Base-by-base conservation (phyloP, 2,888 invertebrate genomes). In the Eupsilia transversa region DNA sequence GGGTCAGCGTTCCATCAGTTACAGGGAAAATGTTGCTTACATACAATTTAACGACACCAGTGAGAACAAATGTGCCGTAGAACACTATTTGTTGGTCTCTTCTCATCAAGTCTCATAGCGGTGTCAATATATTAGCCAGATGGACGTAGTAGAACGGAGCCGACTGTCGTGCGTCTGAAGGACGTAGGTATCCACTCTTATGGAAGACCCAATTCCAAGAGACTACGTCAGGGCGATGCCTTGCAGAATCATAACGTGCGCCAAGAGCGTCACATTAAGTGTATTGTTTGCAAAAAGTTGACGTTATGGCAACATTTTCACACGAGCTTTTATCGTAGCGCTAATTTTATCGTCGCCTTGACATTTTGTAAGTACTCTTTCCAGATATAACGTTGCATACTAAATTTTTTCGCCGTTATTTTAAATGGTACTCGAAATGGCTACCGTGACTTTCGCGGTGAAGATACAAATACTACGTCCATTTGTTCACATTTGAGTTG, bases 321-420 rank as follows among this genome's bases (percentile, higher is more conserved):
- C 23, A 52, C 63, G 33, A 80, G 41, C 46, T 57, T 77, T 61
- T 70, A 52, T 63, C n/a, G 43, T 33, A 38, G 49, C 38, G 71
- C 61, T 38, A 43, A 83, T 61, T 49, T 52, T 38, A 17, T 30
- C n/a, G 14, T 57, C 46, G 20, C 59, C 77, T 83, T 79, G 78
- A 79, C 83, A 78, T 79, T 79, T 79, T 27, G 46, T 23, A 78
- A 78, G 61, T 54, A 54, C 14, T 43, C 23, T 14, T 54, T 17
- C 23, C 14, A 35, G 35, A 67, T 52, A 52, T 17, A 82, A 66
- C 54, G n/a, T 60, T 41, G 78, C 59, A 66, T 60, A 82, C 33
- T 49, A 20, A 27, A 57, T 63, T 46, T 54, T 59, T 54, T 43
- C n/a, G 43, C 17, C 77, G 64, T 59, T 76, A 59, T 46, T 82